These are phyloP conservation scores for Gnathonemus echidnorhynchus DNA, from an alignment of 2,113 vertebrate genomes.

Conservation along the genomic window DNA sequence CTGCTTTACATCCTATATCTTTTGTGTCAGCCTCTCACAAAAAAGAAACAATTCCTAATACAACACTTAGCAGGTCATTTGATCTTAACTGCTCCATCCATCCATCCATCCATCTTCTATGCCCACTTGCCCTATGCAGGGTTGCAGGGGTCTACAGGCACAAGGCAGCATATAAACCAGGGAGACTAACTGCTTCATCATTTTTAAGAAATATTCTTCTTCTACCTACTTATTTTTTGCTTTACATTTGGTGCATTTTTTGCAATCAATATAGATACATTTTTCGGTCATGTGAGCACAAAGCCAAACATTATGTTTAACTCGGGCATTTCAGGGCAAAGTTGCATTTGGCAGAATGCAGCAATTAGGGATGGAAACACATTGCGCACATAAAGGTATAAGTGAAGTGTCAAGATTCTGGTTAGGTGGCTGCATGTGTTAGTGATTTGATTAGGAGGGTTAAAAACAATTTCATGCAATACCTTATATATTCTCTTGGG, in stretches of 20 bases:
- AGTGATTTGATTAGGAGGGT: neutral
- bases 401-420: neutral
- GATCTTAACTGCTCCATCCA: neutral
- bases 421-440: neutral
- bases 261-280: neutral
- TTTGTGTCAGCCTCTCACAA: neutral
- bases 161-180: neutral
- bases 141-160: neutral
- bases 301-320: neutral
- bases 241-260: neutral
- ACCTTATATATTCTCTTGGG: neutral
- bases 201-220: neutral
- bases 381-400: neutral
- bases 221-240: neutral
- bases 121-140: neutral
- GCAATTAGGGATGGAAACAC: neutral
- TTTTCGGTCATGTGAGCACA: neutral
- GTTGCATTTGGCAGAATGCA: neutral
- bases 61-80: neutral
- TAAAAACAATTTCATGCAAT: neutral
- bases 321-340: neutral
- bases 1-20: conserved; percentile 24
- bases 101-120: neutral
- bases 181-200: neutral
- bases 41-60: neutral